Evolutionary conservation across 2,797 vertebrate species (phyloP).

Genomic region (Cryptoblepharus egeriae): DNA sequence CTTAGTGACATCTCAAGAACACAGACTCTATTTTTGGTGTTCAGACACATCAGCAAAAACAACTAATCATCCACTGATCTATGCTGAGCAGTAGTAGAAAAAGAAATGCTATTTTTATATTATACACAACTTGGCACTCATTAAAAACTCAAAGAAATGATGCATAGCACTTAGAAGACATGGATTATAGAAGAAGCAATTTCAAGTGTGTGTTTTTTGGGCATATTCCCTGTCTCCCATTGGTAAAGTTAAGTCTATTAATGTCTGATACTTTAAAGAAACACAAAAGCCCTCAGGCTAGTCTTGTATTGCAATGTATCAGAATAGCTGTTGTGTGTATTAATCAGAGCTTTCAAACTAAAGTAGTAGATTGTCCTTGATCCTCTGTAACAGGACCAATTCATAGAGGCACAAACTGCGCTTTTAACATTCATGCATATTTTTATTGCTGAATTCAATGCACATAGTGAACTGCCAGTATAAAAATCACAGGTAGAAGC

Average conservation of each 20-base stretch:
- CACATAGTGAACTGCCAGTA: neutral
- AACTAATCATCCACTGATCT: conserved; percentile 53
- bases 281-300: conserved; percentile 66
- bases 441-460: neutral
- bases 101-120: conserved; percentile 50
- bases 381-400: conserved; percentile 52
- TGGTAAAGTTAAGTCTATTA: conserved; percentile 70
- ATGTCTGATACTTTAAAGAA: conserved; percentile 74
- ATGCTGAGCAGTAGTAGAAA: conserved; percentile 55
- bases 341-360: conserved; percentile 67
- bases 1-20: conserved; percentile 46
- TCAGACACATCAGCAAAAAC: conserved; percentile 49
- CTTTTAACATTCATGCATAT: neutral
- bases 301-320: conserved; percentile 58
- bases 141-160: conserved; percentile 66
- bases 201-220: conserved; percentile 54
- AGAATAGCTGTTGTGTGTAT: conserved; percentile 54
- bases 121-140: conserved; percentile 63
- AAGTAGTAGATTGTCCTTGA: conserved; percentile 60
- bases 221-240: conserved; percentile 56
- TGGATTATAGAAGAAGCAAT: conserved; percentile 65
- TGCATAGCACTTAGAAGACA: conserved; percentile 62
- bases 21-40: conserved; percentile 59
- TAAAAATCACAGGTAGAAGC: neutral
- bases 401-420: neutral